Evolutionary conservation across 2,888 invertebrate genomes (phyloP), one percentile per base, ranked within the genome.

Genomic region (Amphipoea oculea): DNA sequence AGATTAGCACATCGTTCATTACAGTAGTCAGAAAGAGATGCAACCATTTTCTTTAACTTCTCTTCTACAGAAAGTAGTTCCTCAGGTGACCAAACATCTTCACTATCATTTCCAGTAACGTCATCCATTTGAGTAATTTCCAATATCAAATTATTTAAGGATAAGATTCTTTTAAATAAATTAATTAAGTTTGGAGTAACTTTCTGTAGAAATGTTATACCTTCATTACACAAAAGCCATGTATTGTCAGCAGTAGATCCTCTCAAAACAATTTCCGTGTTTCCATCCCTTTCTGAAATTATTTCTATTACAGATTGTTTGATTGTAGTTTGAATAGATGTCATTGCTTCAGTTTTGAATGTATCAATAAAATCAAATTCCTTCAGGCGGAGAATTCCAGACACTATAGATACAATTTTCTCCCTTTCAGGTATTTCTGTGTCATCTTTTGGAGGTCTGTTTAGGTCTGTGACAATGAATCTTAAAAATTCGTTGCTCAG

Each of bases 401-500:
- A 98, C 36, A 99, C 98, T 88, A 99, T 98, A 78, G 98, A 98
- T 71, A 98, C 97, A 81, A 99, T 97, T 94, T 99, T 98, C 92
- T 99, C 99, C 97, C 99, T 97, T 86, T 98, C 98, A 83, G 98
- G 97, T 83, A 98, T 97, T 77, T 97, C 97, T 82, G 96, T 96
- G 2, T 95, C 92, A 86, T 97, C 97, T 68, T 91, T 95, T 11
- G 98, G 97, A 17, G 99, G 99, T 90, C 99, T 97, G 96, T 99
- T 99, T 42, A 99, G 97, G 95, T 99, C 99, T 29, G 98, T 98
- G 6, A 99, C 98, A 74, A 99, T 98, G 94, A 99, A 99, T 89
- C 98, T 98, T 91, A 99, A 98, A 94, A 99, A 99, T 95, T 99
- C 99, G 76, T 99, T 99, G 83, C 98, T 98, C 89, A 99, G 97